Conservation (phyloP, 2,888 invertebrate species). For the Agelastica alni region DNA sequence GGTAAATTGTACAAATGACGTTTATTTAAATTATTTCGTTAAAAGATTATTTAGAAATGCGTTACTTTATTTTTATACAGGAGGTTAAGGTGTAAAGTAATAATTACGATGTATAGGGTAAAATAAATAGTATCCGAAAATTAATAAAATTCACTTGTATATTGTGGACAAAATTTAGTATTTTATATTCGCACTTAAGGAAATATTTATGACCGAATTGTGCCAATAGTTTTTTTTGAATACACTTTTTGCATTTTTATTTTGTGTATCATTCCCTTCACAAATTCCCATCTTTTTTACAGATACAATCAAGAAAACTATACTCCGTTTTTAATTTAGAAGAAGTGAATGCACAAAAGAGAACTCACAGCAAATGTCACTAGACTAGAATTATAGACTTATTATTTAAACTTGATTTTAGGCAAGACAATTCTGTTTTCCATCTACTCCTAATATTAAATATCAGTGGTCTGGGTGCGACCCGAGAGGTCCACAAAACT, state of each 20-base stretch:
- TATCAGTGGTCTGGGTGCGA: too few relatives aligned
- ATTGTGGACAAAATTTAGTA: not conserved
- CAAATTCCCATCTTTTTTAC: not conserved
- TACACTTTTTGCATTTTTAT: slow-evolving; percentile 14
- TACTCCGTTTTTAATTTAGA: too few relatives aligned
- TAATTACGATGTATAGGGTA: not conserved
- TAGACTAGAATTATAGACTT: too few relatives aligned
- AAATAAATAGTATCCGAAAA: not conserved
- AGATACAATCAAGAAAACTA: too few relatives aligned
- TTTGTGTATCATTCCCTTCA: not conserved
- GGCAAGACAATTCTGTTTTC: too few relatives aligned
- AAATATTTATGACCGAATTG: slow-evolving; percentile 3
- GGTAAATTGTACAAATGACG: not conserved
- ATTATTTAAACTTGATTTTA: too few relatives aligned
- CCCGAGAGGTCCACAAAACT: too few relatives aligned
- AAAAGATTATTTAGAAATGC: not conserved
- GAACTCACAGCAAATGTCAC: too few relatives aligned
- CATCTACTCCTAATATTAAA: too few relatives aligned
- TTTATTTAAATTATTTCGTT: slow-evolving; percentile 6
- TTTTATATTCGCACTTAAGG: slow-evolving; percentile 7
- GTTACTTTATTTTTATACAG: slow-evolving; percentile 11
- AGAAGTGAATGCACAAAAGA: too few relatives aligned
- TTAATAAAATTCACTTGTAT: slow-evolving; percentile 3
- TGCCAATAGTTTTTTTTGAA: slow-evolving; percentile 10
- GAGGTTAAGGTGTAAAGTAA: slow-evolving; percentile 15